Percentiles rank a stretch among this genome's conserved stretches.
Evolutionary conservation across 2,797 vertebrate species (phyloP).

Genomic region (Gymnocypris eckloni): DNA sequence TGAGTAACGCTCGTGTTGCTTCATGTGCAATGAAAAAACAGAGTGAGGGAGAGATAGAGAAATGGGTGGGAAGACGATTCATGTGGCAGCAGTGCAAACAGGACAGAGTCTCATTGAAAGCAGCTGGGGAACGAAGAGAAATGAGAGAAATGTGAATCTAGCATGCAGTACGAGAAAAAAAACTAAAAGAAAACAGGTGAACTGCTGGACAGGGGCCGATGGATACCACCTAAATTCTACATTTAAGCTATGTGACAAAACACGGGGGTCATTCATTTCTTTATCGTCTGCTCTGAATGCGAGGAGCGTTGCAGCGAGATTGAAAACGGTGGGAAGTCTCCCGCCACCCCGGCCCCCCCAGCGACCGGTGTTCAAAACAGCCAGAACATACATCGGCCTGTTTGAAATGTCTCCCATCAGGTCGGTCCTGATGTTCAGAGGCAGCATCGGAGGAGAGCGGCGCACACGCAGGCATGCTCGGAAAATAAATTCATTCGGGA

Average conservation of each 20-base stretch:
- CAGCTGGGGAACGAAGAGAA: constrained; percentile 84
- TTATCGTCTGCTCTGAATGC: constrained; percentile 65
- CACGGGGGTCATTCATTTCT: constrained; percentile 61
- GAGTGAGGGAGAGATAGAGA: constrained; percentile 55
- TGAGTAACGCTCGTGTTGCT: constrained; percentile 72
- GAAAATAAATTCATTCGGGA: constrained; percentile 63
- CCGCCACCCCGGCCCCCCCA: constrained; percentile 33
- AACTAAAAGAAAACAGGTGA: not conserved
- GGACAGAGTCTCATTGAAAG: constrained; percentile 83
- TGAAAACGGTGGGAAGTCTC: constrained; percentile 68
- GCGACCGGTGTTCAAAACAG: constrained; percentile 63
- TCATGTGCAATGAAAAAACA: constrained; percentile 45
- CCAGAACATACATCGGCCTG: constrained; percentile 61
- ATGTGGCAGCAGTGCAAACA: constrained; percentile 73
- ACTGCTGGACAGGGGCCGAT: constrained; percentile 51
- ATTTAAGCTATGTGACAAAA: constrained; percentile 66
- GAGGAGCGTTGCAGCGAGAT: constrained; percentile 60
- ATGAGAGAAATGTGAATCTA: constrained; percentile 82
- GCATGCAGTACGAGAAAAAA: constrained; percentile 65
- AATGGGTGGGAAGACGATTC: constrained; percentile 66
- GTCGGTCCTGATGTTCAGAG: constrained; percentile 59
- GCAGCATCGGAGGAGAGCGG: constrained; percentile 55
- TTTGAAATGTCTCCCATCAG: constrained; percentile 68
- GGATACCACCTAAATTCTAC: constrained; percentile 63
- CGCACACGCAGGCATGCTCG: constrained; percentile 52